Base-by-base conservation (phyloP, 2,113 vertebrate genomes). In the Paradoxurus hermaphroditus region DNA sequence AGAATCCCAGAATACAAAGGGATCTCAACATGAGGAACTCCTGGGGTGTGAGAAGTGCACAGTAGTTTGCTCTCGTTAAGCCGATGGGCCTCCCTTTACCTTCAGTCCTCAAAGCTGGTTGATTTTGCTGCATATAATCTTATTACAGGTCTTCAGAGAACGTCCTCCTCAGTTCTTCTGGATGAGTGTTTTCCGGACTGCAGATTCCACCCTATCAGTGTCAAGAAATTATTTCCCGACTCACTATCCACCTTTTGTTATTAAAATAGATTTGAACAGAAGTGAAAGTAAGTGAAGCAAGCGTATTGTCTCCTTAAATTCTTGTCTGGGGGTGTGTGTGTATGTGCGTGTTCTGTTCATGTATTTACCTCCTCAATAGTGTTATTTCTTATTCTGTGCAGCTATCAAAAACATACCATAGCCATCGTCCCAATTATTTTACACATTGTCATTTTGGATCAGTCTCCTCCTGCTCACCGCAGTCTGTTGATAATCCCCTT, bases 161-260 rank as follows among this genome's bases (percentile, higher is more conserved):
- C 86, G 65, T 94, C 59, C 36, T 70, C 46, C 88, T 95, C 63
- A 46, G 3, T 65, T 95, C 75, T 94, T 75, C 79, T 67, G 63
- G 21, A 72, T 90, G 29, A 93, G 13, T 97, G 62, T 65, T 84
- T 97, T 96, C 94, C n/a, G 68, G 62, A 87, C 84, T 90, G 23
- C n/a, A 92, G 49, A 59, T 41, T 41, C 8, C 27, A 90, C 67
- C 23, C 46, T 2, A 36, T 79, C 68, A 25, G 18, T 82, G 63
- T 86, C 67, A 90, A 16, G 34, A 90, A 89, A 90, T 90, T 75
- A 39, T 67, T 90, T 44, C 75, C 9, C 78, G 56, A 95, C 79
- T 70, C 77, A 39, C 81, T 51, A 27, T 19, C 15, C 0, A 36
- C 73, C 6, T 84, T 96, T 82, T 73, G 25, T 39, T 31, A 93